Evolutionary conservation across 2,888 invertebrate species (phyloP).

Genomic region (Troides aeacus): DNA sequence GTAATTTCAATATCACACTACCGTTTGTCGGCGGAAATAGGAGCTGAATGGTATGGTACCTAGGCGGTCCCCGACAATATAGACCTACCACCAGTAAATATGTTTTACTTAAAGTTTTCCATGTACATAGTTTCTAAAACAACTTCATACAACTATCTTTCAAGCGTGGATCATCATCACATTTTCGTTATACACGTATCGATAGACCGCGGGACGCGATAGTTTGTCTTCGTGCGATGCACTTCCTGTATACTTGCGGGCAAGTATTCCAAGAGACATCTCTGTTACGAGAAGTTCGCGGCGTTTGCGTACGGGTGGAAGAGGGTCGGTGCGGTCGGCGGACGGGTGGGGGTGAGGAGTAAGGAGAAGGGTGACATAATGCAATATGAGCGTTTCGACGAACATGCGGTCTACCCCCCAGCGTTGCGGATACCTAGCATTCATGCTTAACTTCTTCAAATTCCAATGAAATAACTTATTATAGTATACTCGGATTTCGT

Average conservation of each 20-base stretch:
- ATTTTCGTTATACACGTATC: neutral
- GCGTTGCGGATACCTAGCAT: constrained; percentile 27
- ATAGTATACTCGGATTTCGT: constrained; percentile 6
- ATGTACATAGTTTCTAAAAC: neutral
- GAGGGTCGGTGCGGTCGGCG: constrained; percentile 15
- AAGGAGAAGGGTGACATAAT: constrained; percentile 31
- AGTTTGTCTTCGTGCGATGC: constrained; percentile 21
- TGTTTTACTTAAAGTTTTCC: no score
- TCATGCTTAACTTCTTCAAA: constrained; percentile 27
- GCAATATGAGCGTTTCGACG: constrained; percentile 38
- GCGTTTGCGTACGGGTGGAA: constrained; percentile 18
- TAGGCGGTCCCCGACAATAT: no score
- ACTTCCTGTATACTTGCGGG: constrained; percentile 19
- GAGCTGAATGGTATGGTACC: no score
- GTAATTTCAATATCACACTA: no score
- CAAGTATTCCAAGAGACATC: constrained; percentile 27
- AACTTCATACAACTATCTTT: neutral
- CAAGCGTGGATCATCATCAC: neutral
- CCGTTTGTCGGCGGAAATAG: no score
- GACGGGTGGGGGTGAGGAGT: constrained; percentile 16
- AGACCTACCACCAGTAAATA: no score
- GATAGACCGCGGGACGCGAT: neutral
- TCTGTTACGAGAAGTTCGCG: constrained; percentile 24
- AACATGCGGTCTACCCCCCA: constrained; percentile 35
- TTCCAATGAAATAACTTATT: constrained; percentile 15